Evolutionary conservation across 2,888 invertebrate genomes (phyloP).

Genomic region (Acronicta aceris): DNA sequence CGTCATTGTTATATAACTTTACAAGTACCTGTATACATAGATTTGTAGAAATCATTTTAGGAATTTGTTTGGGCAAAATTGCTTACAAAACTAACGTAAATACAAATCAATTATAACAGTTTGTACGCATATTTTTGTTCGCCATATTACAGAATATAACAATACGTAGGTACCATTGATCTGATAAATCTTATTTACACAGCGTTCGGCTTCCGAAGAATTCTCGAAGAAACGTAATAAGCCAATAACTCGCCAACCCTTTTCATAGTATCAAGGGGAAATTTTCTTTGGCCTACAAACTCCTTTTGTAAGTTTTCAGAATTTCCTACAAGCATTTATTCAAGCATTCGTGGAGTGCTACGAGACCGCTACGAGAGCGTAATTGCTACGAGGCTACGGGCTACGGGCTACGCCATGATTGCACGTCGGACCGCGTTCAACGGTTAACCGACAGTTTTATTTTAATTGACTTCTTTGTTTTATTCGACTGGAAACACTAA

Average conservation of each 20-base stretch:
- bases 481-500: conserved; percentile 60
- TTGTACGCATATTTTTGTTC: conserved; percentile 27
- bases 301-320: conserved; percentile 47
- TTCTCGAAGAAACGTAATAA: conserved; percentile 50
- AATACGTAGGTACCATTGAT: conserved; percentile 46
- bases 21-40: neutral
- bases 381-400: conserved; percentile 72
- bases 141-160: conserved; percentile 38
- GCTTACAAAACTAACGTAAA: conserved; percentile 32
- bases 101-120: conserved; percentile 43
- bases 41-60: conserved; percentile 7
- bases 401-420: conserved; percentile 68
- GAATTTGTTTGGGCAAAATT: conserved; percentile 12
- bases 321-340: conserved; percentile 59
- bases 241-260: conserved; percentile 57
- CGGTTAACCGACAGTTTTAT: conserved; percentile 65
- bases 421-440: conserved; percentile 52
- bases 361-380: conserved; percentile 70
- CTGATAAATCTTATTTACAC: conserved; percentile 48
- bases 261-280: conserved; percentile 45
- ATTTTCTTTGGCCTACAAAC: conserved; percentile 47
- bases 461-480: conserved; percentile 78
- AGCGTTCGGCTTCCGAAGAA: conserved; percentile 37
- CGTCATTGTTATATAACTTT: neutral
- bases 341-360: conserved; percentile 61